phyloP scores from a whole-genome alignment of 2,113 vertebrate species.

The Lepidothrix coronata region DNA sequence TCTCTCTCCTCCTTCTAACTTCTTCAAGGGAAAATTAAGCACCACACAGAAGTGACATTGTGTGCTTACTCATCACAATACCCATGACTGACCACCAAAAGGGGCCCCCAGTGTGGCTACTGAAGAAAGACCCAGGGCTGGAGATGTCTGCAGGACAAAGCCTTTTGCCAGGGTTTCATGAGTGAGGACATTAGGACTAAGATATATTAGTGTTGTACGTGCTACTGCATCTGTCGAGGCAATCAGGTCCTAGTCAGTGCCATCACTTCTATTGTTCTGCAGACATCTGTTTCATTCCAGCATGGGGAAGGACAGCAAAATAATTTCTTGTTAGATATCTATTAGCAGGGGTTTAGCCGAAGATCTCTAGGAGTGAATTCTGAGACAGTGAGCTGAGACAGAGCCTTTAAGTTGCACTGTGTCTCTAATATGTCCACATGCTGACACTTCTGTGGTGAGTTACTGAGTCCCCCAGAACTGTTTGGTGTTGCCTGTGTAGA shows the following conservation, averaged over 20 bases:
- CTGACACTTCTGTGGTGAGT: not conserved
- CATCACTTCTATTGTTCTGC: conserved; percentile 5
- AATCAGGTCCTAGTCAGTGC: not conserved
- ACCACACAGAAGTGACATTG: not conserved
- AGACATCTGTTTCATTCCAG: not conserved
- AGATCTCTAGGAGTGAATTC: conserved; percentile 33
- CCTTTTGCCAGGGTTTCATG: not conserved
- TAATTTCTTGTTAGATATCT: conserved; percentile 17
- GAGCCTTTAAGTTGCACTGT: not conserved
- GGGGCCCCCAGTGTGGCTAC: not conserved
- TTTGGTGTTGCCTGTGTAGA: not conserved
- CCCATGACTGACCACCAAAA: not conserved
- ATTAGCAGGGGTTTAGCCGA: not conserved
- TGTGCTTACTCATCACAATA: not conserved
- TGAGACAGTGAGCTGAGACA: not conserved
- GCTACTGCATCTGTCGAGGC: not conserved
- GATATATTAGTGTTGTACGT: not conserved
- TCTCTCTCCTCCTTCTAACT: not conserved
- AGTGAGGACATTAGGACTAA: not conserved
- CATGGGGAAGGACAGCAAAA: not conserved
- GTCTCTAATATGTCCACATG: not conserved
- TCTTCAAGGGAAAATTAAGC: not conserved
- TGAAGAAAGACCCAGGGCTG: not conserved
- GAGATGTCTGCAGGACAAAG: conserved; percentile 12
- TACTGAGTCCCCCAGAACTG: not conserved